These are phyloP conservation scores for Synaphobranchus kaupii DNA, from an alignment of 2,797 vertebrate genomes.

Conservation along the genomic window DNA sequence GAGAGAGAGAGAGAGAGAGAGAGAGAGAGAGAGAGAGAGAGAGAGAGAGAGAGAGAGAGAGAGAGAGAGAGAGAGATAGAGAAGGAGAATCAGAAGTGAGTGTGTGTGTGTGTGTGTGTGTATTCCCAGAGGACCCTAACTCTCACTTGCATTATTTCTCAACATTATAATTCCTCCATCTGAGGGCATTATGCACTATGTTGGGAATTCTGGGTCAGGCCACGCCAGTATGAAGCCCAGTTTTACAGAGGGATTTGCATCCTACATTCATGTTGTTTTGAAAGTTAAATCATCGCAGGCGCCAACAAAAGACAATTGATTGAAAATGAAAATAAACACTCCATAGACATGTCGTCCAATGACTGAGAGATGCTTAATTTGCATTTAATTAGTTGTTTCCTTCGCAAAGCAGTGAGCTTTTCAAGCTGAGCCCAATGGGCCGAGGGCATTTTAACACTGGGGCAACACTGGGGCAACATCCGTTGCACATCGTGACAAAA, in stretches of 20 bases:
- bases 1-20: too few relatives aligned
- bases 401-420: conserved; percentile 38
- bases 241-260: not conserved
- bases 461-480: conserved; percentile 43
- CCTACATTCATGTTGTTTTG: not conserved
- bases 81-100: too few relatives aligned
- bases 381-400: conserved; percentile 23
- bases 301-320: not conserved
- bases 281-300: not conserved
- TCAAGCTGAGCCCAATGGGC: conserved; percentile 36
- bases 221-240: too few relatives aligned
- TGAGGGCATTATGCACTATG: too few relatives aligned
- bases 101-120: too few relatives aligned
- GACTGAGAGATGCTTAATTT: conserved; percentile 5
- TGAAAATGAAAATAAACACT: conserved; percentile 5
- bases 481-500: conserved; percentile 38
- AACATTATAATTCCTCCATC: too few relatives aligned
- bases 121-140: too few relatives aligned
- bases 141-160: too few relatives aligned
- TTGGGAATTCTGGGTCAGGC: too few relatives aligned
- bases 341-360: not conserved
- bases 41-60: too few relatives aligned
- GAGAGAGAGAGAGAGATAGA: too few relatives aligned
- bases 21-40: too few relatives aligned
- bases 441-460: conserved; percentile 39